Conservation (phyloP, 1,140 invertebrate genomes). For the Cryptotermes secundus region DNA sequence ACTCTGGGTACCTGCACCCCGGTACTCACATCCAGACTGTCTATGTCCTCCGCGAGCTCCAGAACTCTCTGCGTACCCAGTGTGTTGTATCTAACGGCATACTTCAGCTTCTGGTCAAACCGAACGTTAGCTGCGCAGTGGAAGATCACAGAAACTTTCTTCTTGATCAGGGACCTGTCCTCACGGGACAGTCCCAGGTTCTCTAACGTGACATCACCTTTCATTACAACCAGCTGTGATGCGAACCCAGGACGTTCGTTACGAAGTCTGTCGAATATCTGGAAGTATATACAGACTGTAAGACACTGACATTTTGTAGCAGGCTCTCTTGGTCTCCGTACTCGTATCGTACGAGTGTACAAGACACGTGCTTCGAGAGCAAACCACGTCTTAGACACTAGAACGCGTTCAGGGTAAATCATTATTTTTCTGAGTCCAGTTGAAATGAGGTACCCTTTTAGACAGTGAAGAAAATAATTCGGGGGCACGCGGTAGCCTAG, state of each 20-base stretch:
- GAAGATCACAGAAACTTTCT: slow-evolving; percentile 61
- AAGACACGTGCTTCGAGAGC: too few species aligned
- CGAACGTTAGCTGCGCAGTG: slow-evolving; percentile 68
- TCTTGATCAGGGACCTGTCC: slow-evolving; percentile 4
- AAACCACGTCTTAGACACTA: too few species aligned
- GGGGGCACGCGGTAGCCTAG: too few species aligned
- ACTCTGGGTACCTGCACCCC: background rate
- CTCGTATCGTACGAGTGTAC: too few species aligned
- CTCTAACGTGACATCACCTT: slow-evolving; percentile 35
- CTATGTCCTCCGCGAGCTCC: slow-evolving; percentile 46
- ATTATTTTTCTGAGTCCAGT: too few species aligned
- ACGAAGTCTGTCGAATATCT: slow-evolving; percentile 49
- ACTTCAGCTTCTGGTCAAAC: slow-evolving; percentile 63
- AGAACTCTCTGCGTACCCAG: slow-evolving; percentile 50
- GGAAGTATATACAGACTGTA: background rate
- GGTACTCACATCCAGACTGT: slow-evolving; percentile 43
- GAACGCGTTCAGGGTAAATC: too few species aligned
- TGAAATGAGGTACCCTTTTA: too few species aligned
- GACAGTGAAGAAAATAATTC: too few species aligned
- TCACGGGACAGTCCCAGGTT: slow-evolving; percentile 26
- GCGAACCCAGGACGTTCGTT: slow-evolving; percentile 35
- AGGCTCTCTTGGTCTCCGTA: too few species aligned
- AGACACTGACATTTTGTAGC: too few species aligned
- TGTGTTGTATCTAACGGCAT: slow-evolving; percentile 40
- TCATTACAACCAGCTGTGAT: slow-evolving; percentile 19